Evolutionary conservation across 2,113 vertebrate species (phyloP), one percentile per base, ranked within the genome.

Genomic region (Triplophysa siluroides): DNA sequence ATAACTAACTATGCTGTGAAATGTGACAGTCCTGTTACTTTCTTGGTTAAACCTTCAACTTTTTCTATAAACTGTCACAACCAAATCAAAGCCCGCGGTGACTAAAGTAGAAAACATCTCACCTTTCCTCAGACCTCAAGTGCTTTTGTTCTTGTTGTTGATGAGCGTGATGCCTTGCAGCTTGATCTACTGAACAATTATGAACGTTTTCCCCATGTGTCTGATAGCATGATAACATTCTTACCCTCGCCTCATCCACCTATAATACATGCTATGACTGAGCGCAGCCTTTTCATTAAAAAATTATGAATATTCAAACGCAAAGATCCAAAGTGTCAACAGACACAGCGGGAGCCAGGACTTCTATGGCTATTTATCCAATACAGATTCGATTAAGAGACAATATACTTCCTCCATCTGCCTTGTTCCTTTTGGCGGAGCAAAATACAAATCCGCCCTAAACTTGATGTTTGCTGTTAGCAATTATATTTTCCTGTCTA

Each of bases 251-350:
- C n/a, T 19, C 7, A 21, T 58, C 54, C 54, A n/a, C 4, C 62
- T 52, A 12, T 69, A 60, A 81, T 70, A 73, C 33, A 38, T 38
- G 33, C 33, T 50, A 33, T 85, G 81, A 85, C 81, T 81, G 47
- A 58, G 72, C 71, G 69, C 75, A 54, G 81, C 58, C 71, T 75
- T 65, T 71, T 74, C 81, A 78, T 83, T 83, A 81, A 33, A 58
- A 81, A 65, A 78, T 78, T 41, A 78, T 58, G 68, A 84, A 86
- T 80, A 86, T 83, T 80, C 73, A 84, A 68, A 61, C 41, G 26
- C 29, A 43, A 78, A 67, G 33, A 81, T 29, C 65, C 43, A 67
- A 78, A 80, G 80, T 65, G 52, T 69, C 50, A n/a, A 61, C 41
- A 3, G 24, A 66, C 79, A 47, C 70, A 66, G 71, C 14, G 6